phyloP scores from a whole-genome alignment of 2,113 vertebrate species.

The Ammodytes marinus region DNA sequence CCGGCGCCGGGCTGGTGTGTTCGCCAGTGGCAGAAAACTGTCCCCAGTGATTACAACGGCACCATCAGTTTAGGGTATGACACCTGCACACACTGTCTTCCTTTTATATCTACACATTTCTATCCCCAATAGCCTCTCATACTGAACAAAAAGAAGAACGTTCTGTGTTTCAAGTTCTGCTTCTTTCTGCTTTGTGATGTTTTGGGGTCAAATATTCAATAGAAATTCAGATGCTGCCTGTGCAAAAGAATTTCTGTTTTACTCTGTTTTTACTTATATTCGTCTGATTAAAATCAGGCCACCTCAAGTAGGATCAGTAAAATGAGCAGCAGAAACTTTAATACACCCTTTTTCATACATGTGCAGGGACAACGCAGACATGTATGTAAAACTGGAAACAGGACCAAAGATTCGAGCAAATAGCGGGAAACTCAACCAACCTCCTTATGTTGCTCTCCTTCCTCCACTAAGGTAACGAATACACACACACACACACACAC shows the following conservation, averaged over 20 bases:
- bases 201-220: neutral
- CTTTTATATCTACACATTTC: neutral
- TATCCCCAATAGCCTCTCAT: too few relatives aligned
- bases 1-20: slow-evolving; percentile 79
- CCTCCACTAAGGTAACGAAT: slow-evolving; percentile 78
- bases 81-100: neutral
- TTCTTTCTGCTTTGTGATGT: neutral
- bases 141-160: neutral
- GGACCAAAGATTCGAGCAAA: slow-evolving; percentile 61
- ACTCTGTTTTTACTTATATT: neutral
- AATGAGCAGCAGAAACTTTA: neutral
- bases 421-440: slow-evolving; percentile 73
- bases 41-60: slow-evolving; percentile 61
- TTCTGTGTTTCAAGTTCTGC: neutral
- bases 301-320: neutral
- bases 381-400: slow-evolving; percentile 69
- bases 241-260: neutral
- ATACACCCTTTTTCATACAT: neutral
- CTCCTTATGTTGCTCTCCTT: slow-evolving; percentile 70
- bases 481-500: neutral
- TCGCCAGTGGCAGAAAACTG: slow-evolving; percentile 77
- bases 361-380: slow-evolving; percentile 43
- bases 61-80: slow-evolving; percentile 71
- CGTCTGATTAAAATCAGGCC: neutral
- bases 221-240: neutral